These are phyloP conservation scores for Graptemys geographica DNA, from an alignment of 2,797 vertebrate genomes.

Conservation along the genomic window DNA sequence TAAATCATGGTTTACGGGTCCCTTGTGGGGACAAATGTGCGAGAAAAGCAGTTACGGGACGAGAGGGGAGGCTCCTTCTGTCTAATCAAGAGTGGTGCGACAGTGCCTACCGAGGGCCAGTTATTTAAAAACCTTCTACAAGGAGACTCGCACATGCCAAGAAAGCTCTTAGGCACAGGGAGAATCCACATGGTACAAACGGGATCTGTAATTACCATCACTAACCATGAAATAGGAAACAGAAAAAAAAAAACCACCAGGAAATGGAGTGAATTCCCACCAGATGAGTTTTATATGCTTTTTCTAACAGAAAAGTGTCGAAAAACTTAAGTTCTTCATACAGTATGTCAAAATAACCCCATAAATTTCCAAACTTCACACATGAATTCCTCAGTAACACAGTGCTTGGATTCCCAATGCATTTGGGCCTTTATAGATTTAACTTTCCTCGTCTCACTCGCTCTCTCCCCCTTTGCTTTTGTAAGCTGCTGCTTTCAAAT, in stretches of 20 bases:
- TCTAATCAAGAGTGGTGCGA: neutral
- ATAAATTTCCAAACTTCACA: constrained; percentile 74
- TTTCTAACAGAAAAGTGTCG: constrained; percentile 51
- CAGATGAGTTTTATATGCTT: constrained; percentile 55
- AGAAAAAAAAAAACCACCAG: constrained; percentile 23
- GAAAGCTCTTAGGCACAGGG: constrained; percentile 20
- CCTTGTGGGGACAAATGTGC: neutral
- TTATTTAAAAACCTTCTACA: neutral
- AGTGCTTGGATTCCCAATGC: constrained; percentile 38
- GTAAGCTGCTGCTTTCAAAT: neutral
- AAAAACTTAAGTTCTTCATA: constrained; percentile 66
- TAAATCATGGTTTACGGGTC: constrained; percentile 37
- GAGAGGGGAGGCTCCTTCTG: neutral
- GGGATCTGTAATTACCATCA: constrained; percentile 70
- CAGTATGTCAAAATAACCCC: constrained; percentile 71
- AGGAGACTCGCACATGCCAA: neutral
- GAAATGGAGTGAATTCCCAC: constrained; percentile 79
- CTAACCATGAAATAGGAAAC: constrained; percentile 61
- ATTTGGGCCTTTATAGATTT: constrained; percentile 46
- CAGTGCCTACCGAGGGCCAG: neutral
- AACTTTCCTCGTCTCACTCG: constrained; percentile 17
- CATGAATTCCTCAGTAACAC: constrained; percentile 56
- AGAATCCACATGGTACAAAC: constrained; percentile 39
- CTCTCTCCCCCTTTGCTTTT: constrained; percentile 15
- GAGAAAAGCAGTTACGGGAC: neutral